Evolutionary conservation across 2,888 invertebrate species (phyloP), one percentile per base, ranked within the genome.

Genomic region (Mactromeris polynyma): DNA sequence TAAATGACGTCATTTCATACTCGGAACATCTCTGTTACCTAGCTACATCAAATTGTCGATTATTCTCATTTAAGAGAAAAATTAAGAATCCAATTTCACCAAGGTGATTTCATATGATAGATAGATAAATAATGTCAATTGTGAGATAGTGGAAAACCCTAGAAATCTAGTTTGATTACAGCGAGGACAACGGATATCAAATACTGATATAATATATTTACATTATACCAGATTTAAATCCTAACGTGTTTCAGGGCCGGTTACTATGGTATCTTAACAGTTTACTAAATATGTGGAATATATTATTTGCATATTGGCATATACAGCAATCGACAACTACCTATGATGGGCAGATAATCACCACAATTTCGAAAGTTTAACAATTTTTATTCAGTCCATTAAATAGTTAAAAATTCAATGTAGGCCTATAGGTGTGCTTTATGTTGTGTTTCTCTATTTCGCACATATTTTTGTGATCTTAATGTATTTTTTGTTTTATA

Each of bases 31-130:
- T 33, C 46, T 19, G 86, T 87, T 73, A 54, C 86, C 33, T 33
- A 40, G 86, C 26, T 82, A 87, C 86, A 19, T 9, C 21, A 54
- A 31, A 73, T 36, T 46, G 54, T 77, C 78, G 81, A 81, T 87
- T 78, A 73, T 82, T 82, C 46, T 51, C 86, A 51, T 87, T 87
- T 84, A 78, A 26, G 77, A 42, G 58, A 77, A 82, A 87, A 87
- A 87, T 87, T 87, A 87, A 87, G 82, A 86, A 81, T 77, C 82
- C 78, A 46, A 1, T 2, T 58, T 87, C 69, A 78, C 86, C 58
- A 77, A 58, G 86, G 86, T 73, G 81, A 87, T 82, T 46, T 81
- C 21, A 54, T 77, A 82, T 81, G 54, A 81, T 54, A 82, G 54
- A 51, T 77, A 82, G 86, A 82, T 83, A 82, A 87, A 82, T 51